Evolutionary conservation across 2,797 vertebrate genomes (phyloP).

Genomic region (Pelochelys cantorii): DNA sequence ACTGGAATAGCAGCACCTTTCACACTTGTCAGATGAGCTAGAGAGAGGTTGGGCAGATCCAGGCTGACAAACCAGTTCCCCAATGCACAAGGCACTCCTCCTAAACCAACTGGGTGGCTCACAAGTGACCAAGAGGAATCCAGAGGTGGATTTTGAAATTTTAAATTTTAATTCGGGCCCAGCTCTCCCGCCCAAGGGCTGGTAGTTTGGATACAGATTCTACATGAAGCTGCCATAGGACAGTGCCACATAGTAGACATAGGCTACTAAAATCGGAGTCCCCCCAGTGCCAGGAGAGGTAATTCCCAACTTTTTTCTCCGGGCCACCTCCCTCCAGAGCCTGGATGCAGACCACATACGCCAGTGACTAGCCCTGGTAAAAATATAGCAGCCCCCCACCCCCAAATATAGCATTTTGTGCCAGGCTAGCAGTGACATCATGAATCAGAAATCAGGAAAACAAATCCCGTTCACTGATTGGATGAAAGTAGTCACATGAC

Average conservation of each 20-base stretch:
- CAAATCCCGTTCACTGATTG: not conserved
- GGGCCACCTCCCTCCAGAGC: accelerated
- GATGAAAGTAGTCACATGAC: not conserved
- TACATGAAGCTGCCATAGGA: not conserved
- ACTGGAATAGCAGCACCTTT: not conserved
- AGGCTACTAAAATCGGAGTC: not conserved
- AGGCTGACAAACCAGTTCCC: not conserved
- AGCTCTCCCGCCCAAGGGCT: not conserved
- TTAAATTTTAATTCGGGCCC: not conserved
- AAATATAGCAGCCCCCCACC: not conserved
- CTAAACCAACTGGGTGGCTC: not conserved
- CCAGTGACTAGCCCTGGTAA: not conserved
- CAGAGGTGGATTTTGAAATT: not conserved
- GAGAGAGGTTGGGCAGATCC: not conserved
- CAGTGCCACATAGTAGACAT: too few relatives aligned
- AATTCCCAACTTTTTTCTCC: not conserved
- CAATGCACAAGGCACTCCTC: not conserved
- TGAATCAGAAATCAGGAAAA: not conserved
- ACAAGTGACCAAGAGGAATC: not conserved
- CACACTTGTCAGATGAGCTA: not conserved
- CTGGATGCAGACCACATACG: too few relatives aligned
- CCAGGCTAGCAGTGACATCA: not conserved
- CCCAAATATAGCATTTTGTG: not conserved
- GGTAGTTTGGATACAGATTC: not conserved
- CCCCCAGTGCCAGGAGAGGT: not conserved